Conservation (phyloP, 2,888 invertebrate species). For the Mythimna pallens region DNA sequence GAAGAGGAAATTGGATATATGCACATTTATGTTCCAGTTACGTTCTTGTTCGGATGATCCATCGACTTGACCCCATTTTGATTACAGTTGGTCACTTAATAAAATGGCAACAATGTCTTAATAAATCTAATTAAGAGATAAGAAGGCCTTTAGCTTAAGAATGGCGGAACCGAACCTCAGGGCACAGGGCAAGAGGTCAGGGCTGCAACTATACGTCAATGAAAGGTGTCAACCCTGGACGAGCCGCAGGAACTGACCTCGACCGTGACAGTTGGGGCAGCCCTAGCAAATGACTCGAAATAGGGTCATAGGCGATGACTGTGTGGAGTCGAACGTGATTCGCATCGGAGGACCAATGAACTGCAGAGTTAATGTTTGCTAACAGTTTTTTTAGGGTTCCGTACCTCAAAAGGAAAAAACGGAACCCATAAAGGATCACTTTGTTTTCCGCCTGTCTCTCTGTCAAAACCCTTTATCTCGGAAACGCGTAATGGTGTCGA, state of each 20-base stretch:
- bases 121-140: conserved; percentile 55
- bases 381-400: too few relatives aligned
- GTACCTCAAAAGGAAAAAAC: too few relatives aligned
- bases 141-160: conserved; percentile 38
- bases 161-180: conserved; percentile 57
- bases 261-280: conserved; percentile 25
- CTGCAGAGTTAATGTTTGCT: not conserved
- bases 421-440: too few relatives aligned
- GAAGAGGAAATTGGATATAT: too few relatives aligned
- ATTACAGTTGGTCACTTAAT: not conserved
- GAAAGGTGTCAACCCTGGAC: conserved; percentile 55
- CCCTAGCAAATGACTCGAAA: conserved; percentile 16
- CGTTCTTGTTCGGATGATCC: not conserved
- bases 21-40: not conserved
- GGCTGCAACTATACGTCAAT: conserved; percentile 35
- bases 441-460: too few relatives aligned
- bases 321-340: not conserved
- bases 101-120: conserved; percentile 20
- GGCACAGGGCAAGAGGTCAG: conserved; percentile 53
- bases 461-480: too few relatives aligned
- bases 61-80: not conserved
- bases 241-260: conserved; percentile 32
- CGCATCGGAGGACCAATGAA: not conserved
- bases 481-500: too few relatives aligned
- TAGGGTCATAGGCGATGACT: conserved; percentile 1